Evolutionary conservation across 2,888 invertebrate species (phyloP), one percentile per base, ranked within the genome.

Genomic region (Xanthia togata): DNA sequence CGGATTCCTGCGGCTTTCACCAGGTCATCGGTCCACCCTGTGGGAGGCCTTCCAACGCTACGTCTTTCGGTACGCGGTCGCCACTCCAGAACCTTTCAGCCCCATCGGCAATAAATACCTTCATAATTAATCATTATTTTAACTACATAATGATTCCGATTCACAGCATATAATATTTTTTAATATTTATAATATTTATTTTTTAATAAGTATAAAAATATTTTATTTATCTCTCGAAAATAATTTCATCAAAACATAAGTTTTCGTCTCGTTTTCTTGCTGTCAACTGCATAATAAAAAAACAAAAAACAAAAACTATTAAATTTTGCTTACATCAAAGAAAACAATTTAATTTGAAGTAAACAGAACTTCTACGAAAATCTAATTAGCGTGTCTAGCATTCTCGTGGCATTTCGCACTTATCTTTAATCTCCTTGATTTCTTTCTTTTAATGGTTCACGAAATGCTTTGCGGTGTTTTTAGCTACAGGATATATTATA

Each of bases 301-400:
- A 38, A 31, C 0, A 11, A n/a, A 50, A 59, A 31, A 47, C n/a
- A 64, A 26, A 14, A 23, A 14, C 4, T 44, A 23, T 3, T 20
- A 20, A 50, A 20, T 31, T 64, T 41, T 31, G 47, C 35, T 69
- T 62, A 72, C 44, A 55, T 82, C 79, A 82, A 82, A 73, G 67
- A 73, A 78, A 79, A 82, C 53, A 70, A 82, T 68, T n/a, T 70
- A 73, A 59, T 70, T 68, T 47, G 4, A 47, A 59, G 17, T 70
- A 20, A 69, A 55, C 60, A 71, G 12, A 82, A 78, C 14, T 70
- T 81, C 69, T 26, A 53, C 59, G 23, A 73, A 73, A 82, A 81
- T 73, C 62, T 82, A 74, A 81, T 81, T 78, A 81, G 73, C 74
- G 62, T 78, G 57, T 81, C 70, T 81, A 73, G 78, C 23, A 31